Base-by-base conservation (phyloP, 1,140 invertebrate genomes). In the Leptopilina boulardi region DNA sequence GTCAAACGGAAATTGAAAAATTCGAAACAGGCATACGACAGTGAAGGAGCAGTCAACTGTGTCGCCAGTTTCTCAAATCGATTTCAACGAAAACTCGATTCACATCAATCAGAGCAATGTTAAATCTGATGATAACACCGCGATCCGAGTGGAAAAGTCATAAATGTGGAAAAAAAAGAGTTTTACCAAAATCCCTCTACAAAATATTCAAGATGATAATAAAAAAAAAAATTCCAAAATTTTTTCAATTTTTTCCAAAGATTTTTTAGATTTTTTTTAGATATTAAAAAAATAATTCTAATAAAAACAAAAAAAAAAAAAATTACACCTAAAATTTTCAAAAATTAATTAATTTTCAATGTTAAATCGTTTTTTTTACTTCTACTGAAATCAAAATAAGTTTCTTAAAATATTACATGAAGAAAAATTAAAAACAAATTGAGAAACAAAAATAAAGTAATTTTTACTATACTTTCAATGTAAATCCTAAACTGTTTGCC, bases 1-100 rank as follows among this genome's bases (percentile, higher is more conserved):
- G 26, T 66, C 59, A 30, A 38, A 66, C 59, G 59, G 59, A 66
- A 66, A 66, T 66, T 66, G 59, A 66, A 66, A 66, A 66, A 66
- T 66, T 13, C 26, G 26, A 5, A 66, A 66, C 59, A 66, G 59
- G 23, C 26, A 15, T 66, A 30, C 26, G 23, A 30, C 59, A 15
- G 26, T 4, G 11, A 34, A 66, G 26, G 59, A 66, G 59, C 59
- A 66, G 1, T 66, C 59, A 66, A 66, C 59, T 66, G 26, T 30
- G 26, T 66, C 26, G 23, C 59, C 23, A 34, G 59, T 66, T 30
- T 30, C 59, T 30, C 59, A 66, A 66, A 66, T 66, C 21, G 23
- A 66, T 66, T 34, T 30, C 23, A 66, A 66, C 59, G 23, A 30
- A 66, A 30, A 30, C 6, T 66, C 59, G 23, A 30, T 66, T 66